A percentile compares a stretch with the other conserved stretches of the same genome.
Conservation (phyloP, 1,140 invertebrate genomes). For the Aphaenogaster rudis region DNA sequence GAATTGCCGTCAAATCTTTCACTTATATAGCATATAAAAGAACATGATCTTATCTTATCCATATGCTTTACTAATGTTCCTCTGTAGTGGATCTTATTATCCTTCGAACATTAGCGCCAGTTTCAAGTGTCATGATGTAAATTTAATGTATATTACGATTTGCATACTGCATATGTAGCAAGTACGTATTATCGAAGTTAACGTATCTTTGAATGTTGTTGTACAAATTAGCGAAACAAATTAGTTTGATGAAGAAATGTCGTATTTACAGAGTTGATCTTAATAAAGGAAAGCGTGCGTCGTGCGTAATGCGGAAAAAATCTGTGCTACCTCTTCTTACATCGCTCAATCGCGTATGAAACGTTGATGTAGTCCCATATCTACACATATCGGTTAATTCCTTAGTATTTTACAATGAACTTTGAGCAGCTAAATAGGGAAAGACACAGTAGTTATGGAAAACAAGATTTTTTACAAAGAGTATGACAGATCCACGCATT, state of each 20-base stretch:
- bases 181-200: slow-evolving; percentile 4
- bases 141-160: slow-evolving; percentile 1
- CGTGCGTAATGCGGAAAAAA: not conserved
- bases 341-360: not conserved
- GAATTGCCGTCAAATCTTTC: not conserved
- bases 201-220: not conserved
- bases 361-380: not conserved
- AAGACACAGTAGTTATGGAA: slow-evolving; percentile 9
- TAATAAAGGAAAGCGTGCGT: not conserved
- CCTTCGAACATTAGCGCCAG: not conserved
- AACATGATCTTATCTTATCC: not conserved
- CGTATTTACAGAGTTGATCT: slow-evolving; percentile 11
- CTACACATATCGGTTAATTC: not conserved
- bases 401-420: slow-evolving; percentile 37
- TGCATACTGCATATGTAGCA: slow-evolving; percentile 20
- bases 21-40: slow-evolving; percentile 28
- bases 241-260: slow-evolving; percentile 20
- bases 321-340: not conserved
- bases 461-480: slow-evolving; percentile 46
- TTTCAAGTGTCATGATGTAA: slow-evolving; percentile 35
- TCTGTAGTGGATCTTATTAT: not conserved
- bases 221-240: slow-evolving; percentile 14
- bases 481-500: not conserved
- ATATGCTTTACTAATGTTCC: not conserved
- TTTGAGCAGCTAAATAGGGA: slow-evolving; percentile 7